A percentile compares a stretch with the other conserved stretches of the same genome.
phyloP scores from a whole-genome alignment of 2,888 invertebrate genomes.

The Stenotaenia linearis region DNA sequence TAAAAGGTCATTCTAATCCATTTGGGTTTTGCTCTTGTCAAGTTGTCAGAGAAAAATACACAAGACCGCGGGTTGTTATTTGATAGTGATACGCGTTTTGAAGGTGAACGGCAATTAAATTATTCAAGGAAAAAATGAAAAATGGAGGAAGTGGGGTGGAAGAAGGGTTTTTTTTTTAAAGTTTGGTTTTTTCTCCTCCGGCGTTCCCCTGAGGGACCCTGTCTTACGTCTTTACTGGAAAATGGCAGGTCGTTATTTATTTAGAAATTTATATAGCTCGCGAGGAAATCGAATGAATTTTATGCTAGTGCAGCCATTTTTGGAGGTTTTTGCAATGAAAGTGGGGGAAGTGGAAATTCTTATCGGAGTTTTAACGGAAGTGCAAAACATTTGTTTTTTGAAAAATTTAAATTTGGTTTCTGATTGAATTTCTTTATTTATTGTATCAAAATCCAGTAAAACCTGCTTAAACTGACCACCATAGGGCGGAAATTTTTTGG shows the following conservation, averaged over 20 bases:
- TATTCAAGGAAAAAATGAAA: neutral
- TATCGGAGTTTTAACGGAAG: neutral
- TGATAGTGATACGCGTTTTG: neutral
- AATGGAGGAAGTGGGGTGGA: neutral
- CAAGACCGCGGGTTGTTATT: neutral
- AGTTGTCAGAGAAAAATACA: neutral
- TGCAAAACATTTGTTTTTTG: too few species aligned
- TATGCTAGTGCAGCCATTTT: neutral
- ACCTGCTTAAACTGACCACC: too few species aligned
- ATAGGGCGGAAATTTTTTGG: too few species aligned
- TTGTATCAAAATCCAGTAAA: too few species aligned
- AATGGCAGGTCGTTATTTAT: conserved; percentile 2
- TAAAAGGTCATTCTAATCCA: conserved; percentile 12
- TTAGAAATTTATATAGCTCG: neutral
- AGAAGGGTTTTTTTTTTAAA: neutral
- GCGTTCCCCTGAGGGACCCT: neutral
- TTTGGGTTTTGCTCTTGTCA: conserved; percentile 3
- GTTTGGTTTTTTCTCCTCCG: neutral
- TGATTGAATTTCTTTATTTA: too few species aligned
- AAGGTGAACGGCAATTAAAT: neutral
- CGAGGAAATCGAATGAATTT: conserved; percentile 7
- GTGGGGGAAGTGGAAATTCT: neutral
- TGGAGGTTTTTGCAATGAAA: neutral
- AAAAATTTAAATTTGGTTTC: too few species aligned
- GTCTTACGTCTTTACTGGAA: neutral